Evolutionary conservation across 2,113 vertebrate species (phyloP), one percentile per base, ranked within the genome.

Genomic region (Regulus satrapa): DNA sequence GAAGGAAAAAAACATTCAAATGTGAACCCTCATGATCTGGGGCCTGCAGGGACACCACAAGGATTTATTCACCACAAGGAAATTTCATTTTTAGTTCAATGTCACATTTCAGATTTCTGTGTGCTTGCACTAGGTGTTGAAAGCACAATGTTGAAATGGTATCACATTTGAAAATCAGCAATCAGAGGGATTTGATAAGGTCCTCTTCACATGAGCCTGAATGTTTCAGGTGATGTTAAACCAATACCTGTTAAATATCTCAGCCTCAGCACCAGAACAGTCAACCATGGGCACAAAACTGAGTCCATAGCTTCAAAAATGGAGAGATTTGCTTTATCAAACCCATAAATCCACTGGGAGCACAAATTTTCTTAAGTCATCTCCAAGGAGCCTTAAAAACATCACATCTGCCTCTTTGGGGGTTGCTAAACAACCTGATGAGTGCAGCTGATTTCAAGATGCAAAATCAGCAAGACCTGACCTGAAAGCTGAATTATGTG

Each of bases 351-450:
- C 13, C 20, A 19, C 49, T 0, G 1, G 36, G 45, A 79, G 31
- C 26, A 55, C 24, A 43, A 93, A 14, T 18, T 52, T 28, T 36
- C 36, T 29, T 18, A 25, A 81, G 17, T 6, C 16, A 18, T 55
- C 73, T 84, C 43, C 21, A 32, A 72, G 54, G 29, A 68, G 3
- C 18, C 58, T 36, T 79, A 26, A 75, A 82, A 78, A 4, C 28
- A 11, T 19, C 1, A 1, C 1, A 1, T 51, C 11, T 62, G 29
- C 25, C 12, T 74, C 28, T 16, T 19, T 9, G 15, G 59, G 10
- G 10, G 14, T 48, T 78, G 28, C 15, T 25, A 45, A 66, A 52
- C 3, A 67, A 43, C 18, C 1, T 8, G 56, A 28, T 8, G 23
- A 89, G 18, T 1, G 1, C 28, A 69, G 49, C 41, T 41, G 5